Conservation (phyloP, 2,888 invertebrate genomes). For the Acrobasis consociella region DNA sequence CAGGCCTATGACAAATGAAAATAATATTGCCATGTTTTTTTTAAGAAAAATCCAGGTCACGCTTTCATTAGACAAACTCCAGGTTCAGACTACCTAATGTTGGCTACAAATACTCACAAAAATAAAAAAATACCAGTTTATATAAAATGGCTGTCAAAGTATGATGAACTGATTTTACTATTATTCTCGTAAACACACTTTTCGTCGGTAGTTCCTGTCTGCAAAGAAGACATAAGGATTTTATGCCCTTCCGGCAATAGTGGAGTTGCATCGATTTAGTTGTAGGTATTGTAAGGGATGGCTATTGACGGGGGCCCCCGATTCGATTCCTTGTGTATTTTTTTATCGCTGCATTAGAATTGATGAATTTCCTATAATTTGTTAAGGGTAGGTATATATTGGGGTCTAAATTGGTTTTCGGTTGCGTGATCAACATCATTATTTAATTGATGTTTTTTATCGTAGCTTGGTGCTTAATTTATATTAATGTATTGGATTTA, state of each 20-base stretch:
- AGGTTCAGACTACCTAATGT: too few relatives aligned
- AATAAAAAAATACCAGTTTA: background rate
- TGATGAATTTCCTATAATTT: background rate
- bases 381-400: background rate
- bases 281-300: conserved; percentile 18
- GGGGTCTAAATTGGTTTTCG: background rate
- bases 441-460: background rate
- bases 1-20: too few relatives aligned
- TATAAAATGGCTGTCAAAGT: background rate
- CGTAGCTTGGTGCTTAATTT: background rate
- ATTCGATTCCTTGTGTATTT: conserved; percentile 14
- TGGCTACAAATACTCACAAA: too few relatives aligned
- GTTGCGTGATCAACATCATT: conserved; percentile 2
- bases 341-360: background rate
- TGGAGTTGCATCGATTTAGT: conserved; percentile 21
- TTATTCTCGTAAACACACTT: conserved; percentile 11
- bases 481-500: background rate
- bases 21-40: too few relatives aligned
- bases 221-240: conserved; percentile 27
- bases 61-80: too few relatives aligned
- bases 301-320: conserved; percentile 17
- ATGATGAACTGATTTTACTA: background rate
- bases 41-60: too few relatives aligned
- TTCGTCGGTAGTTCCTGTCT: conserved; percentile 19
- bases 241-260: conserved; percentile 25